These are phyloP conservation scores for Malurus leucopterus DNA, from an alignment of 2,797 vertebrate species.

Conservation along the genomic window DNA sequence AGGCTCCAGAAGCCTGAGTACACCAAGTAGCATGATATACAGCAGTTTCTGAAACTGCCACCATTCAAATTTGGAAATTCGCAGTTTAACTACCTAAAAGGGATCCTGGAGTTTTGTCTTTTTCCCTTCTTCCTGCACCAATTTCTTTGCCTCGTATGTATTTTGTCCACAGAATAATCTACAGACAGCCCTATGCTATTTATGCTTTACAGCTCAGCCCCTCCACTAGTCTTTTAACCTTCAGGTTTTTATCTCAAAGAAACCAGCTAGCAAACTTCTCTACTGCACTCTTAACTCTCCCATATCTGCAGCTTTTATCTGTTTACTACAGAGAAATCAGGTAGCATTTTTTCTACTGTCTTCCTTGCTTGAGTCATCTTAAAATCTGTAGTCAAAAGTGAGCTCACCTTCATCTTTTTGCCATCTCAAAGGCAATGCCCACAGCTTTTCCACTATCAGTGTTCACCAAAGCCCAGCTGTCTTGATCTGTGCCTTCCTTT, in stretches of 20 bases:
- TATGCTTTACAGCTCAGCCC: background rate
- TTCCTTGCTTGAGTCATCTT: background rate
- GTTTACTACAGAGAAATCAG: background rate
- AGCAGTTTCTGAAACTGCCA: background rate
- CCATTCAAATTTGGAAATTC: accelerated
- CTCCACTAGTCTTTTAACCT: background rate
- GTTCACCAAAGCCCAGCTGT: background rate
- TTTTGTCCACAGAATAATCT: background rate
- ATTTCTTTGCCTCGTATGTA: background rate
- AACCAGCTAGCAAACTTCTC: background rate
- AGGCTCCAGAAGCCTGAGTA: background rate
- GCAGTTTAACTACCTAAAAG: background rate
- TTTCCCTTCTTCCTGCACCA: background rate
- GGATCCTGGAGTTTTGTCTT: background rate
- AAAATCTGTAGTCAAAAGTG: background rate
- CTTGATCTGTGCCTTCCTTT: background rate
- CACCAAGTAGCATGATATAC: background rate
- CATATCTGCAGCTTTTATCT: background rate
- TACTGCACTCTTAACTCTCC: background rate
- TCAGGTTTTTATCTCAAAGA: constrained; percentile 15
- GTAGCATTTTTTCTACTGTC: background rate
- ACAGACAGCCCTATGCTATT: background rate
- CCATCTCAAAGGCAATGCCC: background rate
- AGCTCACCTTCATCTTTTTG: background rate
- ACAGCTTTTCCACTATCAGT: background rate